Conservation (phyloP, 1,140 invertebrate species). For the Sinonovacula constricta region DNA sequence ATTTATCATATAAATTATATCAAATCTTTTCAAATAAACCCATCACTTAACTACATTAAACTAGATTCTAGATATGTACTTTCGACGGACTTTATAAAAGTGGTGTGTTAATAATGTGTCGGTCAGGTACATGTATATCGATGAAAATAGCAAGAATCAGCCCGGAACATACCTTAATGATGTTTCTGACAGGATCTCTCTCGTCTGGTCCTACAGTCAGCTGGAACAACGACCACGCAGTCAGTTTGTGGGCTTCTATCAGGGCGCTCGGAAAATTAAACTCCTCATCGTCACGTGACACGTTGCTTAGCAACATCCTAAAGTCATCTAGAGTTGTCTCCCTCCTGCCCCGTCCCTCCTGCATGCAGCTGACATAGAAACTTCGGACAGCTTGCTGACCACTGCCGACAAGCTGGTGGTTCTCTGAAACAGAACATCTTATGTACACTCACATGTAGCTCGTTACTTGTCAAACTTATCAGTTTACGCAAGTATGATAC, state of each 20-base stretch:
- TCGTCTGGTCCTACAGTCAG: constrained; percentile 41
- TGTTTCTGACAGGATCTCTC: constrained; percentile 29
- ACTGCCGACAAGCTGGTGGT: constrained; percentile 13
- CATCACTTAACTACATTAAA: too few relatives aligned
- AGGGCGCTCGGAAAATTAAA: constrained; percentile 17
- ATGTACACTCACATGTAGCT: too few relatives aligned
- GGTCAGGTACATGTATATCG: too few relatives aligned
- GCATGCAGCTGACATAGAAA: constrained; percentile 47
- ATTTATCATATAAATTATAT: too few relatives aligned
- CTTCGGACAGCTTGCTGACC: constrained; percentile 20
- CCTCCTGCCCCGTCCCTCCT: constrained; percentile 11
- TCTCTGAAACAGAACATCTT: constrained; percentile 38
- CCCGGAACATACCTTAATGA: constrained; percentile 44
- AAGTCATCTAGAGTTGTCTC: constrained; percentile 36
- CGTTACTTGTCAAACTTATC: too few relatives aligned
- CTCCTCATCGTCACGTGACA: constrained; percentile 12
- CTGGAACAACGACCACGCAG: constrained; percentile 40
- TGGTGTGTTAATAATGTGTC: too few relatives aligned
- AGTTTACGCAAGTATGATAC: too few relatives aligned
- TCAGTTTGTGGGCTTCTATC: constrained; percentile 23
- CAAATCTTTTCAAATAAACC: too few relatives aligned
- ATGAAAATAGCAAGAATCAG: too few relatives aligned
- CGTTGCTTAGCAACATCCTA: constrained; percentile 16
- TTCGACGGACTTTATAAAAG: too few relatives aligned
- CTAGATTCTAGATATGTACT: too few relatives aligned